Base-by-base conservation (phyloP, 2,113 vertebrate species). In the Esox niger region DNA sequence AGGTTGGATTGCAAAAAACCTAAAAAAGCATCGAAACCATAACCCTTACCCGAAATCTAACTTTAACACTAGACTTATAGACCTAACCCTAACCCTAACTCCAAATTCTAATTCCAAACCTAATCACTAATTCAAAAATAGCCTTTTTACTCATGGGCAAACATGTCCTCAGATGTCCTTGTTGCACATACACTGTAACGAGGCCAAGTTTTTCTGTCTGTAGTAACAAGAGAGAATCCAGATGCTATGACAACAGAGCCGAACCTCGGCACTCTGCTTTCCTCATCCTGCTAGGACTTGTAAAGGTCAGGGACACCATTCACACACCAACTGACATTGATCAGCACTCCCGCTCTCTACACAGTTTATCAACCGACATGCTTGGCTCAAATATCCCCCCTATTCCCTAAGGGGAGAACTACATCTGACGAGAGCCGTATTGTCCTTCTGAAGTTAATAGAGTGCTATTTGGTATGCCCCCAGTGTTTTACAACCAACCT, bases 241-340 rank as follows among this genome's bases (percentile, higher is more conserved):
- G 76, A 85, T 64, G 66, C 74, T 55, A 55, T 27, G 47, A 66
- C 9, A 74, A 69, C 62, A 57, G 67, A 66, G 61, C 79, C 55
- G 64, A 65, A 38, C n/a, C 46, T 70, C 71, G 63, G 59, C 35
- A 38, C 35, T n/a, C n/a, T n/a, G n/a, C 38, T 43, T 15, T 43
- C 38, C 68, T 75, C 77, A 73, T 69, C 68, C 69, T 67, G 76
- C 70, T 75, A 84, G 81, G 79, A 87, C 70, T 74, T 86, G 43
- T 76, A 86, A 88, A 88, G 89, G 88, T 89, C 87, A 85, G 56
- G 6, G 59, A 64, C 70, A 46, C 74, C 72, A 79, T 83, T 88
- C 76, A 66, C 60, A 68, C 74, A 68, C 69, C 78, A 71, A 78
- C 88, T 90, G 85, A 75, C 87, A 87, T 82, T 85, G 86, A 87